Conservation (phyloP, 2,888 invertebrate species). For the Seira ritae region DNA sequence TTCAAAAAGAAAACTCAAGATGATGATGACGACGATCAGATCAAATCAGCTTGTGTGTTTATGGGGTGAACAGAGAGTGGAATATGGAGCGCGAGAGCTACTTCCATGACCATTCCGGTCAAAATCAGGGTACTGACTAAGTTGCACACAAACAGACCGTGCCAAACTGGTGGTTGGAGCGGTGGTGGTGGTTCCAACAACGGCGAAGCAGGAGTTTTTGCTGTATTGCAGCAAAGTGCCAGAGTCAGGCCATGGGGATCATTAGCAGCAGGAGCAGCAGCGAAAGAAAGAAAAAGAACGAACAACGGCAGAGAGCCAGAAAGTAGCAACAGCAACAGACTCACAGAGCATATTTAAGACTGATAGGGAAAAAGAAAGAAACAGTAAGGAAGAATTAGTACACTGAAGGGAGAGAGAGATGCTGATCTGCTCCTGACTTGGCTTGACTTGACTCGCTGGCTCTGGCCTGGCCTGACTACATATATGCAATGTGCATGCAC, state of each 20-base stretch:
- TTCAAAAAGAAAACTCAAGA: not conserved
- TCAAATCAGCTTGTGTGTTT: not conserved
- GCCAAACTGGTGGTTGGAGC: conserved; percentile 62
- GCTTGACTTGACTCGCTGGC: no score
- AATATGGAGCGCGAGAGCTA: conserved; percentile 14
- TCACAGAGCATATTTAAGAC: not conserved
- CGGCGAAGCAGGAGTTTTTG: conserved; percentile 38
- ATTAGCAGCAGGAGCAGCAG: conserved; percentile 34
- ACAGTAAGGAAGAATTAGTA: conserved; percentile 26
- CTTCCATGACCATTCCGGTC: conserved; percentile 63
- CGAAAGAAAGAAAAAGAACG: conserved; percentile 36
- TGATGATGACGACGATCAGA: conserved; percentile 5
- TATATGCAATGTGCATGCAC: conserved; percentile 10
- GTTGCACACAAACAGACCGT: conserved; percentile 35
- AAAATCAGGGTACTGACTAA: conserved; percentile 65
- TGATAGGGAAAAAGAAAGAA: not conserved
- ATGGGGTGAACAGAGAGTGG: conserved; percentile 55
- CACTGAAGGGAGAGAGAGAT: not conserved
- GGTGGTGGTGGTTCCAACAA: conserved; percentile 59
- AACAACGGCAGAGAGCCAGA: conserved; percentile 51
- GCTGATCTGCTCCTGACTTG: no score
- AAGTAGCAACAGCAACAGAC: not conserved
- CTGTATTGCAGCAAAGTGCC: conserved; percentile 63
- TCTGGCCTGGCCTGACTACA: no score
- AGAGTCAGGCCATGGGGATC: conserved; percentile 63